A percentile compares a stretch with the other conserved stretches of the same genome.
Conservation (phyloP, 2,888 invertebrate genomes). For the Tridacna gigas region DNA sequence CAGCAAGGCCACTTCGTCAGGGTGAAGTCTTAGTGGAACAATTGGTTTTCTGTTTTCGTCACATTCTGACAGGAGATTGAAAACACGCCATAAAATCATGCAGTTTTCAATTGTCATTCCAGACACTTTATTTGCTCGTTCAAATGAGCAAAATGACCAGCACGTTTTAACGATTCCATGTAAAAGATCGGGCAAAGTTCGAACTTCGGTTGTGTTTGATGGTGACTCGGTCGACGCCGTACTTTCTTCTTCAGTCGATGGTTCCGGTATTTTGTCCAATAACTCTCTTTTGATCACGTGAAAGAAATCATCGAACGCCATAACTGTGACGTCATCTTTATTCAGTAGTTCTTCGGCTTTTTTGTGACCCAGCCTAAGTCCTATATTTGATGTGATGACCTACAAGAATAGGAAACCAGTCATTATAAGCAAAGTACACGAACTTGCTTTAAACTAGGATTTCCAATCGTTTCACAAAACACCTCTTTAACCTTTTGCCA, state of each 20-base stretch:
- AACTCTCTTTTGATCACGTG: constrained; percentile 64
- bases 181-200: constrained; percentile 35
- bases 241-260: constrained; percentile 1
- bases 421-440: neutral
- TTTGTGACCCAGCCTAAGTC: constrained; percentile 91
- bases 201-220: neutral
- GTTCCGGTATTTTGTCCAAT: constrained; percentile 45
- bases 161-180: constrained; percentile 53
- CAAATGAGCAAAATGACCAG: constrained; percentile 59
- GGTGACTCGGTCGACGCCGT: neutral
- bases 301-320: constrained; percentile 67
- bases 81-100: constrained; percentile 87
- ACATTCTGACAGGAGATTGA: constrained; percentile 91
- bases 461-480: too few species aligned
- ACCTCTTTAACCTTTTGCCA: too few species aligned
- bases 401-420: constrained; percentile 79
- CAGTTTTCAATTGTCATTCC: constrained; percentile 86
- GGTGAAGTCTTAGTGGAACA: constrained; percentile 73
- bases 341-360: constrained; percentile 92
- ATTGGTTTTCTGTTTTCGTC: constrained; percentile 80
- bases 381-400: constrained; percentile 93
- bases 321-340: constrained; percentile 86
- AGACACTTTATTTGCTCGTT: constrained; percentile 40
- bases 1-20: constrained; percentile 71
- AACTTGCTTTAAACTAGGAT: too few species aligned